phyloP scores from a whole-genome alignment of 2,113 vertebrate genomes.

The Caloenas nicobarica region DNA sequence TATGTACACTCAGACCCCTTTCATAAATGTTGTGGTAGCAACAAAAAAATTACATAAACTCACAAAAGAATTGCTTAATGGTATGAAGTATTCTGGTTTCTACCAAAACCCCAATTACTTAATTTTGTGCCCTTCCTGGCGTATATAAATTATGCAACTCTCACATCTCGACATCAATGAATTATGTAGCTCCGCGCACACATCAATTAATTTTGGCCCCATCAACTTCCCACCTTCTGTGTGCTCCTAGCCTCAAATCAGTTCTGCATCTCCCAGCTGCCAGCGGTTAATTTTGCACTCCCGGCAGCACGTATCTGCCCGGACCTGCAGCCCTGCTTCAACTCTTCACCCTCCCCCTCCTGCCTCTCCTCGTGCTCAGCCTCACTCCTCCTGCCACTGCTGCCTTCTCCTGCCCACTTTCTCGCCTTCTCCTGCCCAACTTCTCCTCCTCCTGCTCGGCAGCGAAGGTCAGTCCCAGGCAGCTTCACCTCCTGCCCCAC shows the following conservation, averaged over 20 bases:
- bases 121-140: slow-evolving; percentile 36
- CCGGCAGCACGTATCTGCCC: slow-evolving; percentile 36
- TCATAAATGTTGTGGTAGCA: background rate
- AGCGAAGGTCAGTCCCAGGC: accelerated
- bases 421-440: background rate
- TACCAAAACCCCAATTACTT: slow-evolving; percentile 52
- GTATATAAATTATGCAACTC: slow-evolving; percentile 22
- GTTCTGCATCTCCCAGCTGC: slow-evolving; percentile 37
- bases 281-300: slow-evolving; percentile 11
- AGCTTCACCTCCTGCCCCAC: background rate
- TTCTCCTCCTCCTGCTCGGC: background rate
- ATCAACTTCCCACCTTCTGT: slow-evolving; percentile 45
- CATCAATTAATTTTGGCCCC: slow-evolving; percentile 65
- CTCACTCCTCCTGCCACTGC: background rate
- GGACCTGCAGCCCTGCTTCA: slow-evolving; percentile 40
- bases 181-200: slow-evolving; percentile 1
- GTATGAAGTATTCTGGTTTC: slow-evolving; percentile 11
- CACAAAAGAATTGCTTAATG: slow-evolving; percentile 20
- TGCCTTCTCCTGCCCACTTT: background rate
- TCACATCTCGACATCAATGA: slow-evolving; percentile 21
- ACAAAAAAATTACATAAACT: slow-evolving; percentile 2
- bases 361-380: background rate
- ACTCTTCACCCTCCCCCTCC: slow-evolving; percentile 47
- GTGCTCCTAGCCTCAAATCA: slow-evolving; percentile 8
- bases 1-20: background rate